Evolutionary conservation across 1,140 invertebrate genomes (phyloP), one percentile per base, ranked within the genome.

Genomic region (Microplitis mediator): DNA sequence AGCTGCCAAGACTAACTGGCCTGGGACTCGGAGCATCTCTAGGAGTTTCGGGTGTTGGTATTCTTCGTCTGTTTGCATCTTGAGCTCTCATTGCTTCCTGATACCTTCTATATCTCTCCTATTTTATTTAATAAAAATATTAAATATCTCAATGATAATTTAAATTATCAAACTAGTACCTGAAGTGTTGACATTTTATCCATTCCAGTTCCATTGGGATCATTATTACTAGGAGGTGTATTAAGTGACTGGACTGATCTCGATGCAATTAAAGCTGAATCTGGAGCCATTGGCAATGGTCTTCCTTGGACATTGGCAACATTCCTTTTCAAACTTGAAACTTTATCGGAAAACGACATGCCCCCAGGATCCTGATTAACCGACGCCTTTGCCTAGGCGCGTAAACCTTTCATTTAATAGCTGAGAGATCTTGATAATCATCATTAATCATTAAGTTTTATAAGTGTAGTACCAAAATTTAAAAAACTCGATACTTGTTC

Each of bases 31-130:
- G 61, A 34, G 74, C 71, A 8, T 82, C 79, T 52, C 77, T 78
- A 6, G 77, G 65, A 45, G 72, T 56, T 6, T 76, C 81, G 0
- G 77, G 58, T 4, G 74, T 61, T 1, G 78, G 66, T 1, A 81
- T 78, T 71, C 82, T 81, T 62, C 83, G 77, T 58, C 86, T 80
- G 23, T 79, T 86, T 3, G 79, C 84, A 62, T 86, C 85, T 73
- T 87, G 85, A n/a, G 82, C 84, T 70, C 82, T 82, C 88, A 90
- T 91, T 13, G 88, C 87, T 73, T 89, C 82, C 77, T 91, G 91
- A 75, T 92, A 91, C 75, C 90, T 90, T 51, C 89, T 88, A 74
- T 92, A 92, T 56, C 91, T 84, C 76, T 92, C 89, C 85, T 92
- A 39, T 45, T 45, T 9, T 9, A 45, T 45, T 45, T 45, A 45